Evolutionary conservation across 2,797 vertebrate genomes (phyloP).

Genomic region (Trematomus bernacchii): DNA sequence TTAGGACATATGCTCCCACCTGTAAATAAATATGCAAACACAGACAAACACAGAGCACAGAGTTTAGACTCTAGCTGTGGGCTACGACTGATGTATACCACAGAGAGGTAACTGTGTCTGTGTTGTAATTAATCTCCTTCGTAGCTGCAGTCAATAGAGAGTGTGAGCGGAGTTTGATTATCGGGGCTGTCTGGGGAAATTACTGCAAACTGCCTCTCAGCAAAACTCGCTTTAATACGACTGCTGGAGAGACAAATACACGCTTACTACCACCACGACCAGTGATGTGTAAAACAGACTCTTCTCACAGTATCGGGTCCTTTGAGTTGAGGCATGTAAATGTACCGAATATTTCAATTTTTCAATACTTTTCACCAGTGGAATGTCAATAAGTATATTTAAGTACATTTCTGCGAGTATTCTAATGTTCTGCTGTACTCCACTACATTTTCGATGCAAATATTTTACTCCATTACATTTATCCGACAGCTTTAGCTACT

Average conservation of each 20-base stretch:
- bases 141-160: conserved; percentile 74
- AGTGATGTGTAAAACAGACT: too few species aligned
- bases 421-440: too few species aligned
- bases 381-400: too few species aligned
- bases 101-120: conserved; percentile 66
- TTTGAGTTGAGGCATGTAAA: too few species aligned
- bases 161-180: conserved; percentile 70
- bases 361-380: too few species aligned
- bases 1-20: conserved; percentile 75
- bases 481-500: too few species aligned
- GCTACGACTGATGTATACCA: conserved; percentile 74
- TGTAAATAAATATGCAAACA: conserved; percentile 77
- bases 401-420: too few species aligned
- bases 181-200: conserved; percentile 77
- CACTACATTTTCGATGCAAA: too few species aligned
- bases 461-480: too few species aligned
- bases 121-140: conserved; percentile 81
- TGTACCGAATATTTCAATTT: too few species aligned
- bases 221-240: conserved; percentile 67
- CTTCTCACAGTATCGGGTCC: too few species aligned
- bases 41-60: conserved; percentile 48
- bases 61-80: conserved; percentile 75
- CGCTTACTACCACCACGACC: conserved; percentile 7
- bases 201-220: conserved; percentile 78
- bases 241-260: conserved; percentile 57